Conservation (phyloP, 2,797 vertebrate species). For the Vireo griseus region DNA sequence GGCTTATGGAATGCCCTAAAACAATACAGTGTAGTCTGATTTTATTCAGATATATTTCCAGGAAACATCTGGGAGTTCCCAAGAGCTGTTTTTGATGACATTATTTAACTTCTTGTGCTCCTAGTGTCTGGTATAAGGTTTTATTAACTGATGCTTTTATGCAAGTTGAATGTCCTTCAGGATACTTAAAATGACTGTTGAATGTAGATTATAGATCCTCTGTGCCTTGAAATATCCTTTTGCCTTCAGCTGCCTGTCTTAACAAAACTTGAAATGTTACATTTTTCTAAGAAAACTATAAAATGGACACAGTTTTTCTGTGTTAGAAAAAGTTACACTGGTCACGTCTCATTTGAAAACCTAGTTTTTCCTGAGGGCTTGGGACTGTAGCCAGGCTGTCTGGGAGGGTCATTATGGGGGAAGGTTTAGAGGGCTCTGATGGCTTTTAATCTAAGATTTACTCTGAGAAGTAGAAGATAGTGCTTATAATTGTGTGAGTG, state of each 20-base stretch:
- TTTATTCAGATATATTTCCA: background rate
- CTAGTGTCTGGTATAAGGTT: background rate
- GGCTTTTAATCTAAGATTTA: background rate
- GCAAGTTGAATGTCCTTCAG: background rate
- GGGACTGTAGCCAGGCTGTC: background rate
- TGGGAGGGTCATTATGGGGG: background rate
- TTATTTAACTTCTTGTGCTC: background rate
- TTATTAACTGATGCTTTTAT: background rate
- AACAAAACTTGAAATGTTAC: background rate
- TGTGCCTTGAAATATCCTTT: conserved; percentile 29
- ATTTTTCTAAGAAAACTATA: conserved; percentile 36
- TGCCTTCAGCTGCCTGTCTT: background rate
- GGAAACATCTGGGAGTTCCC: background rate
- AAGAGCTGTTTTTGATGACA: background rate
- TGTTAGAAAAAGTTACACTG: background rate
- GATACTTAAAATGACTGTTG: background rate
- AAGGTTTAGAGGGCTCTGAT: background rate
- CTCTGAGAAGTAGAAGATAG: background rate
- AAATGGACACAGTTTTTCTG: conserved; percentile 10
- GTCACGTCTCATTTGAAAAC: conserved; percentile 14
- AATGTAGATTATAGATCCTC: background rate
- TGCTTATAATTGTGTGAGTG: background rate
- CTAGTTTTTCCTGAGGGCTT: background rate
- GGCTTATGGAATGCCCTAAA: background rate
- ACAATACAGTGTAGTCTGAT: background rate